phyloP scores from a whole-genome alignment of 1,140 invertebrate genomes.

The Ctenoplectra terminalis region DNA sequence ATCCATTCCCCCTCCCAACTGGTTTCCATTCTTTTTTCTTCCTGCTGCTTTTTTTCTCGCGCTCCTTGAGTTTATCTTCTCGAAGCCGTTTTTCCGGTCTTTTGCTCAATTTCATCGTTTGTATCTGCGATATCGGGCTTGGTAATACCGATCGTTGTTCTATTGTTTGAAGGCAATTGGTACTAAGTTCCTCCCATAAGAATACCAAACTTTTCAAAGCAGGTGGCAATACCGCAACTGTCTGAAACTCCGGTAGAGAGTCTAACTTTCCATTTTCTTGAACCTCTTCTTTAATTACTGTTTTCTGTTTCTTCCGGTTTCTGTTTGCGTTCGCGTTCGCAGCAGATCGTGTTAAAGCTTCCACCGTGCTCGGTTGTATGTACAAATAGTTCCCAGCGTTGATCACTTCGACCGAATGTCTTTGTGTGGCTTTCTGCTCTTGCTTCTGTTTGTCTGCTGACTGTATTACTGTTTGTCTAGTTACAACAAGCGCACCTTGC shows the following conservation, averaged over 20 bases:
- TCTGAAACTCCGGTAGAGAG: conserved; percentile 82
- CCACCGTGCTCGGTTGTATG: conserved; percentile 90
- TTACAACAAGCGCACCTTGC: conserved; percentile 89
- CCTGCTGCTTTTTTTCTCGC: conserved; percentile 82
- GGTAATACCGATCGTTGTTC: conserved; percentile 83
- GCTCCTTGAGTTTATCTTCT: conserved; percentile 82
- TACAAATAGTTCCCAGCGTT: conserved; percentile 90
- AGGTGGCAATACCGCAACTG: conserved; percentile 90
- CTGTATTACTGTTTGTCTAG: conserved; percentile 77
- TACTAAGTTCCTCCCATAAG: conserved; percentile 94
- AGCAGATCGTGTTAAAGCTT: conserved; percentile 89
- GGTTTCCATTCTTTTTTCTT: conserved; percentile 86
- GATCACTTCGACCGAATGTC: conserved; percentile 94
- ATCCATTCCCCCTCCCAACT: conserved; percentile 70
- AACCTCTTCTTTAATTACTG: conserved; percentile 85
- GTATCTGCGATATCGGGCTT: conserved; percentile 81
- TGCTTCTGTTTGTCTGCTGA: conserved; percentile 81
- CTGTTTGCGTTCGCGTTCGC: conserved; percentile 88
- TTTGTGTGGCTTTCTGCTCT: conserved; percentile 87
- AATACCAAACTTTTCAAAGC: conserved; percentile 92
- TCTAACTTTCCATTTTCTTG: conserved; percentile 73
- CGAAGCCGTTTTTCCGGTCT: conserved; percentile 75
- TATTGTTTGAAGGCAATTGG: conserved; percentile 87
- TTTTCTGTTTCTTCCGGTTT: conserved; percentile 83
- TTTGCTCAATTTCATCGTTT: conserved; percentile 80